Conservation (phyloP, 2,888 invertebrate species). For the Acronicta alni region DNA sequence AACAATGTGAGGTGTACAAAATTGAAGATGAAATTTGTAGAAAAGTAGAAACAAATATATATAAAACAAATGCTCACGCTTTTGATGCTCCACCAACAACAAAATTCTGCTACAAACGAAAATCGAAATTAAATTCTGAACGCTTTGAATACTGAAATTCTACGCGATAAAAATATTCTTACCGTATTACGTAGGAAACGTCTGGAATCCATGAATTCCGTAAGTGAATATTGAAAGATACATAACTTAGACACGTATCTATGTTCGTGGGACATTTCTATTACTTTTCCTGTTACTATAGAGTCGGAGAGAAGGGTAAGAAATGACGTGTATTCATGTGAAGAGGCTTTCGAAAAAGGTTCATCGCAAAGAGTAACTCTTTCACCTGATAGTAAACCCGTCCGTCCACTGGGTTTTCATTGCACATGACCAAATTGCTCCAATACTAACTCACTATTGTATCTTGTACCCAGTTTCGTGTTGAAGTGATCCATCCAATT, state of each 20-base stretch:
- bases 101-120: slow-evolving; percentile 21
- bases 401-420: too few relatives aligned
- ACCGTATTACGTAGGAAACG: slow-evolving; percentile 48
- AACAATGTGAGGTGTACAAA: too few relatives aligned
- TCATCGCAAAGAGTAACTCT: too few relatives aligned
- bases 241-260: slow-evolving; percentile 37
- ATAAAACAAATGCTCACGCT: not conserved
- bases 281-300: slow-evolving; percentile 21
- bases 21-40: not conserved
- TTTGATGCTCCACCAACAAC: not conserved
- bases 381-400: too few relatives aligned
- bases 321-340: slow-evolving; percentile 8
- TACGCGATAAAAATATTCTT: slow-evolving; percentile 52
- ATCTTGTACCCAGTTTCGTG: too few relatives aligned
- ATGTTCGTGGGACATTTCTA: slow-evolving; percentile 34
- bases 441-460: too few relatives aligned
- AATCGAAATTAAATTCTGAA: slow-evolving; percentile 35
- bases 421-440: too few relatives aligned
- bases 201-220: slow-evolving; percentile 52
- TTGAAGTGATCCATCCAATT: too few relatives aligned
- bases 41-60: not conserved
- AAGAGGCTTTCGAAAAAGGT: too few relatives aligned
- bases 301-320: not conserved
- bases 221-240: slow-evolving; percentile 52
- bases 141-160: slow-evolving; percentile 44